Evolutionary conservation across 2,113 vertebrate genomes (phyloP).

Genomic region (Gopherus evgoodei): DNA sequence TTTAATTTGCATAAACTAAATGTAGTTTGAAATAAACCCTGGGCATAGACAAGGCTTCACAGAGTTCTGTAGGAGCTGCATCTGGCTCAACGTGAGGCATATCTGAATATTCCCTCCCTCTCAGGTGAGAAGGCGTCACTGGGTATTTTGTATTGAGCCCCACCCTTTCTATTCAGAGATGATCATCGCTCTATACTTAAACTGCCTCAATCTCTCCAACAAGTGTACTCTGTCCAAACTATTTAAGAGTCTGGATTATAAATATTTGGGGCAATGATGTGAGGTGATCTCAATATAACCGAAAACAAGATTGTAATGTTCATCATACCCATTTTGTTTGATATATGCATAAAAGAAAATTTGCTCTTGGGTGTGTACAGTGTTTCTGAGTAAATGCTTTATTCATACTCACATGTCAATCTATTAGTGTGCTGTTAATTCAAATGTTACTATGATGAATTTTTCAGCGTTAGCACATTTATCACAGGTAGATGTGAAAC

Average conservation of each 20-base stretch:
- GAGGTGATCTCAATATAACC: conserved; percentile 21
- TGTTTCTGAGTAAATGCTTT: conserved; percentile 88
- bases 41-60: neutral
- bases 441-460: conserved; percentile 88
- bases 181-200: conserved; percentile 31
- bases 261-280: neutral
- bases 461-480: conserved; percentile 88
- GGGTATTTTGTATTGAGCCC: conserved; percentile 23
- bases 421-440: conserved; percentile 87
- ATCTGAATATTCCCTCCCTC: conserved; percentile 24
- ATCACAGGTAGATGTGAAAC: conserved; percentile 91
- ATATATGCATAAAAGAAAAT: conserved; percentile 68
- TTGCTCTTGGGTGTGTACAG: conserved; percentile 77
- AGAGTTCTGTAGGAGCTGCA: neutral
- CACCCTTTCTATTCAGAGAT: conserved; percentile 58
- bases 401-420: conserved; percentile 84
- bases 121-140: neutral
- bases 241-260: conserved; percentile 5
- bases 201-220: conserved; percentile 2
- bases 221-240: neutral
- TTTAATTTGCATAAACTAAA: neutral
- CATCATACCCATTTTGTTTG: conserved; percentile 49
- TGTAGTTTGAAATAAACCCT: neutral
- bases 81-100: neutral
- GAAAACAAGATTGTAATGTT: conserved; percentile 52